Conservation (phyloP, 2,797 vertebrate genomes). For the Forpus xanthops region DNA sequence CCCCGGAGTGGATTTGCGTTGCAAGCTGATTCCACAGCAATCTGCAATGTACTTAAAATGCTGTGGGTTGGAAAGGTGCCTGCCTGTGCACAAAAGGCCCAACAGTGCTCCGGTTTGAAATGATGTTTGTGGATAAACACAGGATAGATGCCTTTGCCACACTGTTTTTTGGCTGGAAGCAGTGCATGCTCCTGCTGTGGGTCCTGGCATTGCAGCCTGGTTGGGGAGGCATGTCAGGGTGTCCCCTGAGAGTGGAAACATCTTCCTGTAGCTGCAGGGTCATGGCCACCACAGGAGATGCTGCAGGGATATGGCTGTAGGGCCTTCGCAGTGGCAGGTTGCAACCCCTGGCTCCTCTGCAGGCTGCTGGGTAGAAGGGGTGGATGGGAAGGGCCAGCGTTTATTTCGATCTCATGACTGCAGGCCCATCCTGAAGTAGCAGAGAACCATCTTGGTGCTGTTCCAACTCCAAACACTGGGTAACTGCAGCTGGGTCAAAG, state of each 20-base stretch:
- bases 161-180: neutral
- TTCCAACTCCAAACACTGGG: neutral
- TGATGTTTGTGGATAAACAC: neutral
- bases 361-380: neutral
- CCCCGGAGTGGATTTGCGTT: fast-evolving
- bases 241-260: fast-evolving
- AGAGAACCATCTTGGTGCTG: neutral
- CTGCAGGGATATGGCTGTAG: neutral
- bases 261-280: neutral
- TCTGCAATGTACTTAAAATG: neutral
- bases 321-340: fast-evolving
- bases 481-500: neutral
- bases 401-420: neutral
- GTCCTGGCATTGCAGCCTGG: neutral
- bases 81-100: neutral
- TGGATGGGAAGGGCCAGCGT: neutral
- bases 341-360: fast-evolving
- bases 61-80: neutral
- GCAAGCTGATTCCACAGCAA: neutral
- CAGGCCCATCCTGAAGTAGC: fast-evolving
- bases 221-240: fast-evolving
- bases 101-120: neutral
- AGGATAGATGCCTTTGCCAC: neutral
- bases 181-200: neutral
- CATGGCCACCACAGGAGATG: neutral